Evolutionary conservation across 2,888 invertebrate genomes (phyloP).

Genomic region (Drosophila tanythrix): DNA sequence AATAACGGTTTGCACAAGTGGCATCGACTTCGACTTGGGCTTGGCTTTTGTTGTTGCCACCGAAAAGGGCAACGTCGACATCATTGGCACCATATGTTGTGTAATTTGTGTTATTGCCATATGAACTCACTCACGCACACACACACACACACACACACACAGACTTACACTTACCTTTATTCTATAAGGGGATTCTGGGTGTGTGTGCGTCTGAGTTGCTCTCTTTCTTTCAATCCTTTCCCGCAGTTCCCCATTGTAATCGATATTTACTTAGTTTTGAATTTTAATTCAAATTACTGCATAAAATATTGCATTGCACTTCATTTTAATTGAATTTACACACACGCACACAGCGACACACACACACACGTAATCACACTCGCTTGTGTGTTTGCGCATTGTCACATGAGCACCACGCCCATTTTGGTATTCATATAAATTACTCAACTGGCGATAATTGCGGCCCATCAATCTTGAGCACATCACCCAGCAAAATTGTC

Average conservation of each 20-base stretch:
- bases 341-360: slow-evolving; percentile 13
- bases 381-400: slow-evolving; percentile 48
- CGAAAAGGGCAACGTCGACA: slow-evolving; percentile 81
- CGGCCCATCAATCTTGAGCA: slow-evolving; percentile 78
- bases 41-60: slow-evolving; percentile 62
- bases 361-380: slow-evolving; percentile 12
- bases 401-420: slow-evolving; percentile 66
- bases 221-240: slow-evolving; percentile 45
- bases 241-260: slow-evolving; percentile 43
- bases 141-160: slow-evolving; percentile 18
- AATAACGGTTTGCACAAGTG: slow-evolving; percentile 63
- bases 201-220: slow-evolving; percentile 8
- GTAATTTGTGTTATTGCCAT: slow-evolving; percentile 85
- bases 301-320: slow-evolving; percentile 77
- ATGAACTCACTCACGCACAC: slow-evolving; percentile 69
- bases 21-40: slow-evolving; percentile 31
- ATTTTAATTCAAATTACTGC: slow-evolving; percentile 74
- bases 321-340: slow-evolving; percentile 75
- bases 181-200: not conserved
- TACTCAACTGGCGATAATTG: slow-evolving; percentile 78
- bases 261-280: slow-evolving; percentile 79
- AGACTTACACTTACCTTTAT: slow-evolving; percentile 6
- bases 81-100: slow-evolving; percentile 85
- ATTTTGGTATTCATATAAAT: slow-evolving; percentile 71
- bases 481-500: slow-evolving; percentile 78